Percentiles rank a stretch among this genome's conserved stretches.
phyloP scores from a whole-genome alignment of 2,888 invertebrate species.

The Xylota segnis region DNA sequence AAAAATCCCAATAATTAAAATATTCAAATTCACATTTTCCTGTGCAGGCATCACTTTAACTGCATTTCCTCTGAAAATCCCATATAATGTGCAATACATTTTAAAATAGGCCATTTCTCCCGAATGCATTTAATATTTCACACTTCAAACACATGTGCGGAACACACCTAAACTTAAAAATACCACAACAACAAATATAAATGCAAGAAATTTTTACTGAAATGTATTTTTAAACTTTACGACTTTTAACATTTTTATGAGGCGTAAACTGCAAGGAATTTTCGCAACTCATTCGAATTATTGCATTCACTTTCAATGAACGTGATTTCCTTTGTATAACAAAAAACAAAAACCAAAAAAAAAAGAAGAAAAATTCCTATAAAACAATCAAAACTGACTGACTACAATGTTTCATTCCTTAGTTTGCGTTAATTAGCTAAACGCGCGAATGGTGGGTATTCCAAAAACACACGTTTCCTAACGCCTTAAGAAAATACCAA shows the following conservation, averaged over 20 bases:
- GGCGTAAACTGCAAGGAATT: conserved; percentile 41
- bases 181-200: not conserved
- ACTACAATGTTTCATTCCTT: conserved; percentile 30
- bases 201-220: not conserved
- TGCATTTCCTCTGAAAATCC: conserved; percentile 16
- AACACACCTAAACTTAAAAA: conserved; percentile 11
- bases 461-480: conserved; percentile 44
- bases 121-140: conserved; percentile 7
- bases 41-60: not conserved
- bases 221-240: conserved; percentile 35
- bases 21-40: not conserved
- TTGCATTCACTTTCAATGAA: not conserved
- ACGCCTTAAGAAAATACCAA: conserved; percentile 47
- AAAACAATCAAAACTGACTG: conserved; percentile 44
- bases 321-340: conserved; percentile 4
- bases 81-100: conserved; percentile 11
- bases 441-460: conserved; percentile 52
- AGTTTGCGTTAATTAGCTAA: conserved; percentile 59
- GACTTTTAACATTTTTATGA: conserved; percentile 46
- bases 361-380: conserved; percentile 11
- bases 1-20: not conserved
- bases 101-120: conserved; percentile 12
- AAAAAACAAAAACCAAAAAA: too few species aligned
- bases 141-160: conserved; percentile 1
- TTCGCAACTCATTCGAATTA: conserved; percentile 2